These are phyloP conservation scores for Noctua comes DNA, from an alignment of 2,888 invertebrate species.

Conservation along the genomic window DNA sequence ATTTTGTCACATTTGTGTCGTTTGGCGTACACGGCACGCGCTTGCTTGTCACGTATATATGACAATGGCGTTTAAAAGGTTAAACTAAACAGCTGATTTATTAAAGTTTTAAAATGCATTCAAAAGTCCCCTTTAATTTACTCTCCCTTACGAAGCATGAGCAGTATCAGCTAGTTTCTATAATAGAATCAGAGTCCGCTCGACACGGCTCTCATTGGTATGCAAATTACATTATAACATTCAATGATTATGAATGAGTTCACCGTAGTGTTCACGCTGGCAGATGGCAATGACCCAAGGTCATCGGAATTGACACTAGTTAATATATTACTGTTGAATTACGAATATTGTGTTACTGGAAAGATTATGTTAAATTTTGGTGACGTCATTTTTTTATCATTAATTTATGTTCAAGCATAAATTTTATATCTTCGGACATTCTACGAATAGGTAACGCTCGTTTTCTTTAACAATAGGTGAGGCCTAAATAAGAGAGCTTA, in stretches of 20 bases:
- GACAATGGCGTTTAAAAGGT: too few relatives aligned
- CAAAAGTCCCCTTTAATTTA: conserved; percentile 42
- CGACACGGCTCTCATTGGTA: conserved; percentile 72
- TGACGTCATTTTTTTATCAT: conserved; percentile 31
- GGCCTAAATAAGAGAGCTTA: neutral
- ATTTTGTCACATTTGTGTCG: too few relatives aligned
- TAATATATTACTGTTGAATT: conserved; percentile 52
- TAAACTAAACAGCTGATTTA: conserved; percentile 6
- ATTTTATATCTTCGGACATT: neutral
- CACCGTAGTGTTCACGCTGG: conserved; percentile 50
- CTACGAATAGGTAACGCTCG: neutral
- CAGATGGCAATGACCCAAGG: conserved; percentile 76
- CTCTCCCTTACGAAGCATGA: conserved; percentile 27
- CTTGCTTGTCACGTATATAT: too few relatives aligned
- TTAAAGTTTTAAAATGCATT: conserved; percentile 34
- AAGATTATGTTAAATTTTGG: conserved; percentile 14
- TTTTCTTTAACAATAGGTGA: neutral
- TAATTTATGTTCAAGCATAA: neutral
- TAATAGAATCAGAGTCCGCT: conserved; percentile 70
- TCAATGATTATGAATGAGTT: conserved; percentile 77
- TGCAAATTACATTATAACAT: conserved; percentile 79
- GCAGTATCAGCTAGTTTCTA: conserved; percentile 43
- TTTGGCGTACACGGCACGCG: too few relatives aligned
- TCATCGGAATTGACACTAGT: conserved; percentile 67
- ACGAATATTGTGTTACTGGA: conserved; percentile 36